Conservation (phyloP, 2,888 invertebrate species). For the Tribolium freemani region DNA sequence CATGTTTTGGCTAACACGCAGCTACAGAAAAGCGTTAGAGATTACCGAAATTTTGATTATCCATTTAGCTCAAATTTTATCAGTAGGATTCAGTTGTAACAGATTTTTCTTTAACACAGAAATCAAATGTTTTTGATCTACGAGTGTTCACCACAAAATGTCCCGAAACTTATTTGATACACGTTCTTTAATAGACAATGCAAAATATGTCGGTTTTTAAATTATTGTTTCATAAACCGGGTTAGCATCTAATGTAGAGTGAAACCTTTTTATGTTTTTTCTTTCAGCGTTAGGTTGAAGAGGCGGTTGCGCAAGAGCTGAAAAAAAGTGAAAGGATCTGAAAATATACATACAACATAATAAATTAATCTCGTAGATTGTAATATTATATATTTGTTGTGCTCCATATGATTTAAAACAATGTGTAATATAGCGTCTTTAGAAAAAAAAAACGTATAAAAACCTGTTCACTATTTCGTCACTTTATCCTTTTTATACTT, state of each 20-base stretch:
- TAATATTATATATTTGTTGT: slow-evolving; percentile 66
- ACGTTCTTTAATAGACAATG: no score
- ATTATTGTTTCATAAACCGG: neutral
- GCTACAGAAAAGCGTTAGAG: no score
- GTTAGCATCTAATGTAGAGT: slow-evolving; percentile 47
- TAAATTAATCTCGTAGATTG: slow-evolving; percentile 64
- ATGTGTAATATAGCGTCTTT: slow-evolving; percentile 64
- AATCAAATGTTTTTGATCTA: no score
- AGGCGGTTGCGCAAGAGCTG: slow-evolving; percentile 48
- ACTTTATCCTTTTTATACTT: slow-evolving; percentile 23
- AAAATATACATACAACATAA: slow-evolving; percentile 55
- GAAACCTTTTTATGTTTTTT: slow-evolving; percentile 58
- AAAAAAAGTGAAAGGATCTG: slow-evolving; percentile 55
- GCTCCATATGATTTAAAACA: slow-evolving; percentile 62
- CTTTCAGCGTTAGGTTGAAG: slow-evolving; percentile 67
- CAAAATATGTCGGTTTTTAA: no score
- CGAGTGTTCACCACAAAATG: no score
- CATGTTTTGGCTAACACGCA: no score
- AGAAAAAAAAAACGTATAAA: slow-evolving; percentile 53
- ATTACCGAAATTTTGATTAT: no score
- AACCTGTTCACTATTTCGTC: slow-evolving; percentile 8
- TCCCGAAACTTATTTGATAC: no score
- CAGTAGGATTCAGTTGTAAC: no score
- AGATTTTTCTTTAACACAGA: no score
- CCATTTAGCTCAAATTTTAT: no score